A percentile compares a stretch with the other conserved stretches of the same genome.
Evolutionary conservation across 2,888 invertebrate species (phyloP).

Genomic region (Machimus rusticus): DNA sequence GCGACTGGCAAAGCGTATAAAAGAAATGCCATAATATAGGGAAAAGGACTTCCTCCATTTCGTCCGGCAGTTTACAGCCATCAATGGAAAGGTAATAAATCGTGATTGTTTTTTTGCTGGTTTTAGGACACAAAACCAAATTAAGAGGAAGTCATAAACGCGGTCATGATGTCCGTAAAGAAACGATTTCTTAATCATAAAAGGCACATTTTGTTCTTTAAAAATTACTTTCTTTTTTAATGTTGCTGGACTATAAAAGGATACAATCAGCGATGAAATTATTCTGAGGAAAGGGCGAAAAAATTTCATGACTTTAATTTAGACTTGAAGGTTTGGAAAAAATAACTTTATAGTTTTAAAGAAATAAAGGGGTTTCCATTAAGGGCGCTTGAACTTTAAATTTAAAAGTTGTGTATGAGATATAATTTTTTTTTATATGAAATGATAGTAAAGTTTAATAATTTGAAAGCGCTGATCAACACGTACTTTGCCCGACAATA

Average conservation of each 20-base stretch:
- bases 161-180: neutral
- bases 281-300: neutral
- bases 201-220: neutral
- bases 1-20: neutral
- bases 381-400: too few species aligned
- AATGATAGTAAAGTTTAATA: too few species aligned
- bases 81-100: neutral
- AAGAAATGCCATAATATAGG: neutral
- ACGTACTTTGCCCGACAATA: too few species aligned
- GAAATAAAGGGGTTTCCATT: too few species aligned
- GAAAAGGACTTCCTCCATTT: neutral
- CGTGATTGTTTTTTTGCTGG: neutral
- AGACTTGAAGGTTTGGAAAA: neutral
- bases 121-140: neutral
- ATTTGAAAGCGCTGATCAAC: too few species aligned
- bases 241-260: neutral
- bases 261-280: neutral
- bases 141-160: neutral
- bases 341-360: neutral
- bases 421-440: too few species aligned
- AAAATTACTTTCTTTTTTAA: neutral
- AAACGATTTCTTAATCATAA: neutral
- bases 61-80: neutral
- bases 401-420: too few species aligned
- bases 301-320: neutral